Base-by-base conservation (phyloP, 2,888 invertebrate species). In the Fragum fragum region DNA sequence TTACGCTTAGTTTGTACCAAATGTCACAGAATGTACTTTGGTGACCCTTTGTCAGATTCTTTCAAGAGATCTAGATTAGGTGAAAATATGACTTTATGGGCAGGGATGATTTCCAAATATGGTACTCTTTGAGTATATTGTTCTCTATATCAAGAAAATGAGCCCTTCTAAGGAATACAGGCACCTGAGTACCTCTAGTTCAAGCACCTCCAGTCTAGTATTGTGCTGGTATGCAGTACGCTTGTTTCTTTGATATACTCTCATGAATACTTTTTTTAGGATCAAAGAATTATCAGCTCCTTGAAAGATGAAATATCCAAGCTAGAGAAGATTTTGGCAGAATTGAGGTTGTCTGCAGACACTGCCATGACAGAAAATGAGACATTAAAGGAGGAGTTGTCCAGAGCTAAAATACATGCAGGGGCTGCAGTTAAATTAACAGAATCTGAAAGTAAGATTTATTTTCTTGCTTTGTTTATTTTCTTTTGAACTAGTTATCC, bases 321-420 rank as follows among this genome's bases (percentile, higher is more conserved):
- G 80, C 79, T 94, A 63, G 93, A 94, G 86, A 91, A 90, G 84
- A 93, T 94, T 52, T 74, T 94, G 42, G 90, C 90, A 9, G 92
- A 93, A 77, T 88, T 93, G 52, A 83, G 93, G 57, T 80, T 91
- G 55, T 92, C 93, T 21, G 92, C 92, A 14, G 93, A 94, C 79
- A 88, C 91, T 55, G 87, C 91, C 11, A 68, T 93, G 3, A 93
- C 95, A 95, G 96, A 96, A 81, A 96, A 96, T 91, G 96, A 96
- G 93, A 85, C 82, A 21, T 81, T 94, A 21, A 91, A 90, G 76
- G 89, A 88, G 61, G 90, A 91, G 61, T 74, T 93, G 42, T 90
- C 94, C 95, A 75, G 94, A 95, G 91, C 96, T 95, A 93, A 95
- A 95, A 89, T 95, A 95, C 90, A 93, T 95, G 72, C 96, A 95